These are phyloP conservation scores for Orientallactaga bullata DNA, from an alignment of 2,113 vertebrate species.

Conservation along the genomic window DNA sequence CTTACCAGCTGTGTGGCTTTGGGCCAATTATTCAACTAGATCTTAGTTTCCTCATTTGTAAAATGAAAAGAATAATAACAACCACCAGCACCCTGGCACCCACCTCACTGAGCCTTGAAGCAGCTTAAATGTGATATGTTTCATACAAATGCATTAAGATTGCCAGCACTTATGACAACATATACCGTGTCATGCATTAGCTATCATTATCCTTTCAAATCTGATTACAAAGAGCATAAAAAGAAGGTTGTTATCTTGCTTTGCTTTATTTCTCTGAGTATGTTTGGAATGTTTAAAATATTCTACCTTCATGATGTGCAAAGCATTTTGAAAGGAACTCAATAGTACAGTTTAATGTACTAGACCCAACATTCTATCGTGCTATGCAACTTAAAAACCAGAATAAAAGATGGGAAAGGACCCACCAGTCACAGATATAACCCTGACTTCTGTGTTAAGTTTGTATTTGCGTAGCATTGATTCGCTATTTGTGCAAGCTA, in stretches of 20 bases:
- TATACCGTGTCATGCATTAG: background rate
- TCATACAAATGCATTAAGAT: background rate
- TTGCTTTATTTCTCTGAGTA: conserved; percentile 53
- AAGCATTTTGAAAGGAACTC: conserved; percentile 18
- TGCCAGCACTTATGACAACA: background rate
- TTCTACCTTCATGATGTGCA: background rate
- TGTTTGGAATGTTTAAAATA: conserved; percentile 38
- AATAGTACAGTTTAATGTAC: background rate
- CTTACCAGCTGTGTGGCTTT: background rate
- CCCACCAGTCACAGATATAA: background rate
- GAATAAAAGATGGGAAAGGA: background rate
- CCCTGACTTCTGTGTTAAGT: background rate
- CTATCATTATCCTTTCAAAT: conserved; percentile 16
- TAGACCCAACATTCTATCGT: background rate
- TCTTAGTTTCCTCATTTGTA: conserved; percentile 23
- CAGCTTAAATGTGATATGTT: background rate
- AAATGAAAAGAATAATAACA: conserved; percentile 8
- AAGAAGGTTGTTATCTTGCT: background rate
- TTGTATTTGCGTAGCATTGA: background rate
- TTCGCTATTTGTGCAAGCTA: background rate
- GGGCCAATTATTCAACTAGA: background rate
- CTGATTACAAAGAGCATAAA: conserved; percentile 21
- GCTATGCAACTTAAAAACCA: conserved; percentile 3
- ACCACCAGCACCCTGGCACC: background rate
- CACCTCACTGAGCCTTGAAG: background rate